Evolutionary conservation across 2,113 vertebrate species (phyloP).

Genomic region (Heterotilapia buettikoferi): DNA sequence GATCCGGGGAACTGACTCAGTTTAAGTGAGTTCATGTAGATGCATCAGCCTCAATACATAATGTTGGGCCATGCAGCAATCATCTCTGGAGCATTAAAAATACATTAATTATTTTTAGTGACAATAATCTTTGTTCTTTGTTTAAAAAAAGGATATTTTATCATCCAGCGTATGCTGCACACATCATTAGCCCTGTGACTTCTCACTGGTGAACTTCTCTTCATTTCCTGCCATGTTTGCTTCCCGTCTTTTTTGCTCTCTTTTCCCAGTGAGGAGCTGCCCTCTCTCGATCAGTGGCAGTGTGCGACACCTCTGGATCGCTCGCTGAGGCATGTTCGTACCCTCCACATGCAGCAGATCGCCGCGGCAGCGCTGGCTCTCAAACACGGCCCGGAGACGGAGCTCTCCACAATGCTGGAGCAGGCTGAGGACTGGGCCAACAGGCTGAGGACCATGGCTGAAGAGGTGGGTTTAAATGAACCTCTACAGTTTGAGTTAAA

Average conservation of each 20-base stretch:
- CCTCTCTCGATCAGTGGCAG: slow-evolving; percentile 55
- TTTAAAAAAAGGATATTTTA: not conserved
- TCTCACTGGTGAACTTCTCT: not conserved
- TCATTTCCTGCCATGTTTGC: rapidly evolving
- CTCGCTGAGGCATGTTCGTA: slow-evolving; percentile 74
- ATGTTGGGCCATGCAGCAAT: not conserved
- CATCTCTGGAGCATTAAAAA: not conserved
- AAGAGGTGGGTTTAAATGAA: slow-evolving; percentile 75
- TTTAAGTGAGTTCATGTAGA: not conserved
- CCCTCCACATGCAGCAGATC: slow-evolving; percentile 79
- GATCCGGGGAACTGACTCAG: not conserved
- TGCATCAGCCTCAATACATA: rapidly evolving
- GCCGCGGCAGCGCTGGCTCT: slow-evolving; percentile 70
- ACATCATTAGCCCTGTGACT: rapidly evolving
- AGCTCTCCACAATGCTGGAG: slow-evolving; percentile 72
- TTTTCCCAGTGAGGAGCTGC: slow-evolving; percentile 73
- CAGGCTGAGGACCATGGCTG: slow-evolving; percentile 74
- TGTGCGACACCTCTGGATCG: slow-evolving; percentile 84
- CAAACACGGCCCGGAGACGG: slow-evolving; percentile 69
- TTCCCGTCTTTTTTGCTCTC: rapidly evolving
- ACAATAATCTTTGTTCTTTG: not conserved
- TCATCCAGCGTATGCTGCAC: not conserved
- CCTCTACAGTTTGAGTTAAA: not conserved
- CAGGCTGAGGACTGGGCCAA: slow-evolving; percentile 88
- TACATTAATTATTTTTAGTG: not conserved